Evolutionary conservation across 2,888 invertebrate genomes (phyloP).

Genomic region (Ellobium chinense): DNA sequence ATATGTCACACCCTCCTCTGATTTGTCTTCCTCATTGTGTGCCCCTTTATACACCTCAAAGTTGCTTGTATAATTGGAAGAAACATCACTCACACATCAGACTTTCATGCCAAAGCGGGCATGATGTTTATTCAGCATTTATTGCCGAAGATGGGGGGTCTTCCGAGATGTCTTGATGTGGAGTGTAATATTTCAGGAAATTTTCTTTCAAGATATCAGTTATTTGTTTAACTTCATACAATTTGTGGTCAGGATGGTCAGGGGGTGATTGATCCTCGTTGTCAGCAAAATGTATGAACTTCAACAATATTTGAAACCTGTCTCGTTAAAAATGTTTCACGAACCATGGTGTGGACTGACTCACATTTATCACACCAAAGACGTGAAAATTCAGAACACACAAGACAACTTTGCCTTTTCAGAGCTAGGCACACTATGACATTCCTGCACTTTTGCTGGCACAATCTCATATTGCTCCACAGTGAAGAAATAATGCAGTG

Average conservation of each 20-base stretch:
- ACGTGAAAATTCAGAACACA: too few species aligned
- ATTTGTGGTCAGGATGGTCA: not conserved
- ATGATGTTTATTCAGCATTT: constrained; percentile 20
- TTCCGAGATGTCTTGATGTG: not conserved
- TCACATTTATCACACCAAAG: too few species aligned
- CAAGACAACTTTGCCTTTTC: too few species aligned
- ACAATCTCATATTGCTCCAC: too few species aligned
- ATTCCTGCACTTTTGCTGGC: too few species aligned
- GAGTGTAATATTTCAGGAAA: not conserved
- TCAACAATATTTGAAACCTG: not conserved
- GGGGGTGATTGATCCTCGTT: not conserved
- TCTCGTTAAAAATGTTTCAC: constrained; percentile 13
- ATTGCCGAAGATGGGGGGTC: constrained; percentile 17
- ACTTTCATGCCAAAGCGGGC: constrained; percentile 17
- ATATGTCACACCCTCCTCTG: not conserved
- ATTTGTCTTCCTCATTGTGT: not conserved
- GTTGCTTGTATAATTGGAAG: not conserved
- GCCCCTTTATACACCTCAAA: constrained; percentile 20
- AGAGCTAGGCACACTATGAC: too few species aligned
- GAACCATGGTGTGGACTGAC: constrained; percentile 33
- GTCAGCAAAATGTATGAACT: constrained; percentile 27
- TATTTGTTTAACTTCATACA: not conserved
- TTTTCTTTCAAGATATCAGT: not conserved
- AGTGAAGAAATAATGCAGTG: too few species aligned
- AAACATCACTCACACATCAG: not conserved